Percentiles rank a stretch among this genome's conserved stretches.
phyloP scores from a whole-genome alignment of 1,140 invertebrate genomes.

The Drosophila chauvacae region DNA sequence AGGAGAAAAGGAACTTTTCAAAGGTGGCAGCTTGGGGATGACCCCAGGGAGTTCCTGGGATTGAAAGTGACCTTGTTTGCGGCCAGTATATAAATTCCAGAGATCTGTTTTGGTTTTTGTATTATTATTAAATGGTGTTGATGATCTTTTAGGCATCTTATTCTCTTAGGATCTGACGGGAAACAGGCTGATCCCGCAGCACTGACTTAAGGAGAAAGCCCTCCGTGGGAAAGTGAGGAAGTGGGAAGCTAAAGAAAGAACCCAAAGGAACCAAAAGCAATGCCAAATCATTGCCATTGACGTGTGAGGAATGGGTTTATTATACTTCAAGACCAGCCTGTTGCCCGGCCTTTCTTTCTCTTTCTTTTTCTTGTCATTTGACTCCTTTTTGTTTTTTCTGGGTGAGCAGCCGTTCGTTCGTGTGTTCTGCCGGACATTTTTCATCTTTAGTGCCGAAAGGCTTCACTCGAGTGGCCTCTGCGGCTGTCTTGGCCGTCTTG shows the following conservation, averaged over 20 bases:
- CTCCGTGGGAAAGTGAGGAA: neutral
- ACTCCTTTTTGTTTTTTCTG: slow-evolving; percentile 2
- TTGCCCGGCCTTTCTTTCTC: slow-evolving; percentile 22
- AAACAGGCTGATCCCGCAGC: slow-evolving; percentile 2
- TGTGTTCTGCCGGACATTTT: slow-evolving; percentile 29
- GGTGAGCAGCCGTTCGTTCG: neutral
- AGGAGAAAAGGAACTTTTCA: neutral
- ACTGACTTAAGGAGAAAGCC: neutral
- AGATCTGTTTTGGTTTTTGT: neutral
- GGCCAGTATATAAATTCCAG: neutral
- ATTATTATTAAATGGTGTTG: neutral
- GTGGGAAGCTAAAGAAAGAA: neutral
- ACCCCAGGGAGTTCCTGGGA: neutral
- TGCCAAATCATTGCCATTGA: slow-evolving; percentile 64
- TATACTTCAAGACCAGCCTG: slow-evolving; percentile 43
- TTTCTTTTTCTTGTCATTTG: slow-evolving; percentile 14
- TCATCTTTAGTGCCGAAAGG: slow-evolving; percentile 48
- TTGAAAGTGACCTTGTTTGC: neutral
- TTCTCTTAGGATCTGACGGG: too few species aligned
- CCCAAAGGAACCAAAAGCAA: neutral
- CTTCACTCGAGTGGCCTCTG: slow-evolving; percentile 39
- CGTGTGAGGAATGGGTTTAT: slow-evolving; percentile 47
- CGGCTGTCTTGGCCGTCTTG: neutral
- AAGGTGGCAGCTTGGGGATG: neutral
- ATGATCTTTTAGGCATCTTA: neutral